Evolutionary conservation across 2,797 vertebrate species (phyloP).

Genomic region (Margarornis squamiger): DNA sequence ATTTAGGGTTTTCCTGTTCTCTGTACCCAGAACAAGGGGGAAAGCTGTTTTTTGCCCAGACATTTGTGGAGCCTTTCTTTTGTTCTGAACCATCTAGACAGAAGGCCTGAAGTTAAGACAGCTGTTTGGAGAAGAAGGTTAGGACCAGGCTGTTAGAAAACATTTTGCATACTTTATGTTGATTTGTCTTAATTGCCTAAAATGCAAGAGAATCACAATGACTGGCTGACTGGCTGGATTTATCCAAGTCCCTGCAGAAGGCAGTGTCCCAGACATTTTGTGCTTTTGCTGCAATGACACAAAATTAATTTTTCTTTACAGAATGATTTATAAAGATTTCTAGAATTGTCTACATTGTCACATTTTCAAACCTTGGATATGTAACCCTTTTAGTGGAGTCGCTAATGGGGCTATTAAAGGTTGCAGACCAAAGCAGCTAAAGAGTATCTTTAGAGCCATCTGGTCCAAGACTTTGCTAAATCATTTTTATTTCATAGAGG

Average conservation of each 20-base stretch:
- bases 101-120: background rate
- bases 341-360: background rate
- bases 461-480: background rate
- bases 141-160: background rate
- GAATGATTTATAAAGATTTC: background rate
- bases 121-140: background rate
- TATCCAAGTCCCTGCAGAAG: background rate
- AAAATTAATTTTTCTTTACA: background rate
- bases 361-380: background rate
- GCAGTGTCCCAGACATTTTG: background rate
- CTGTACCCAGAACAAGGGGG: rapidly evolving
- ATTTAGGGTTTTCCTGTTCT: background rate
- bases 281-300: background rate
- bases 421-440: background rate
- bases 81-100: background rate
- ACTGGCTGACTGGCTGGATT: background rate
- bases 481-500: background rate
- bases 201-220: background rate
- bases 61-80: background rate
- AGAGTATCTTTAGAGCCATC: background rate
- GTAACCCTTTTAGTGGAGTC: background rate
- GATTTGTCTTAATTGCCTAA: background rate
- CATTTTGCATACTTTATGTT: rapidly evolving
- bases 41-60: rapidly evolving
- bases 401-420: background rate